phyloP scores from a whole-genome alignment of 2,888 invertebrate species.

The Shargacucullia verbasci region DNA sequence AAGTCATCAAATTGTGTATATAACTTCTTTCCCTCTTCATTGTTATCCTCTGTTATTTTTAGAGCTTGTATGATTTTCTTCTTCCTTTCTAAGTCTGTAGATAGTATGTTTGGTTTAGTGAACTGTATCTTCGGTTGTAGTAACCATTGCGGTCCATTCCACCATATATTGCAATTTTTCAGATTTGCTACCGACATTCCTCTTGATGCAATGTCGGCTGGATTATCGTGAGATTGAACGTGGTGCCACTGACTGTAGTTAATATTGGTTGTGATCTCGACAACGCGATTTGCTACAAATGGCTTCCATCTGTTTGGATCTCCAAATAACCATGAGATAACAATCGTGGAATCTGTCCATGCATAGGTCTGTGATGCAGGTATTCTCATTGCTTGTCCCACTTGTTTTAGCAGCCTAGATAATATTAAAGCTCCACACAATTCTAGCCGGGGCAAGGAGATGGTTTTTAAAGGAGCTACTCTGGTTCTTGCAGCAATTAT shows the following conservation, averaged over 20 bases:
- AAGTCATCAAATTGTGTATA: conserved; percentile 5
- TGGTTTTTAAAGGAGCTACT: conserved; percentile 7
- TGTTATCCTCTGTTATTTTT: not conserved
- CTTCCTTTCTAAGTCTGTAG: conserved; percentile 7
- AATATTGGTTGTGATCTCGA: conserved; percentile 12
- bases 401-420: conserved; percentile 1
- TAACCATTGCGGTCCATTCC: conserved; percentile 16
- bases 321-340: conserved; percentile 51
- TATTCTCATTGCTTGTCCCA: conserved; percentile 14
- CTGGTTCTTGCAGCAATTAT: conserved; percentile 15
- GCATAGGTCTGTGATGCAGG: conserved; percentile 36
- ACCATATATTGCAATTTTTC: conserved; percentile 11
- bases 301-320: conserved; percentile 51
- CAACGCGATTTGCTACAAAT: conserved; percentile 52
- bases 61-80: not conserved
- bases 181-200: conserved; percentile 9
- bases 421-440: conserved; percentile 8
- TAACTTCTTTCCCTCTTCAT: not conserved
- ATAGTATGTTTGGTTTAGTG: not conserved
- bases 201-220: conserved; percentile 16
- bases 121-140: conserved; percentile 8
- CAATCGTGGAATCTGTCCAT: conserved; percentile 57
- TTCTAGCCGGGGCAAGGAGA: conserved; percentile 18
- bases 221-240: conserved; percentile 8
- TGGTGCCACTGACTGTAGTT: conserved; percentile 6